A percentile compares a stretch with the other conserved stretches of the same genome.
phyloP scores from a whole-genome alignment of 2,797 vertebrate genomes.

The Loris lydekkerianus region DNA sequence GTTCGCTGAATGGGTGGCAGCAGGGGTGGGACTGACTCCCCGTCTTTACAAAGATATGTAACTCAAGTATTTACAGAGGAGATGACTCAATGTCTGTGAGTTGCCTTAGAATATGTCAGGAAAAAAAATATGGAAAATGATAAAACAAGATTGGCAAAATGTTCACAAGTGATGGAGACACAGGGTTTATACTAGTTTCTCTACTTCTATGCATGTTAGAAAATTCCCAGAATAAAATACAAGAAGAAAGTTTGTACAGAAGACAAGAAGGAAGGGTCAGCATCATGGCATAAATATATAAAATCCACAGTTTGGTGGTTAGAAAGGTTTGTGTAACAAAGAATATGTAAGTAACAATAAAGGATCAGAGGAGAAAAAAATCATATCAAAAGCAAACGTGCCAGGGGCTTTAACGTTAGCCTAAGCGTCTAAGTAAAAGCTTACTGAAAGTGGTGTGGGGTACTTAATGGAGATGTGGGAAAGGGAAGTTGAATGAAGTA shows the following conservation, averaged over 20 bases:
- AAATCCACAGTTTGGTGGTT: not conserved
- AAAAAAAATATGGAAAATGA: not conserved
- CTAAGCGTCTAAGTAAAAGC: not conserved
- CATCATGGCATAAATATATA: not conserved
- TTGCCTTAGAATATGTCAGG: not conserved
- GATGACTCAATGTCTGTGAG: not conserved
- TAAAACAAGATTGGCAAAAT: constrained; percentile 3
- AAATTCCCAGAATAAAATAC: not conserved
- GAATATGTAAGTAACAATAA: not conserved
- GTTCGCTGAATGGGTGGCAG: not conserved
- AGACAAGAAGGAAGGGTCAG: not conserved
- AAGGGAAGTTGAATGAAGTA: not conserved
- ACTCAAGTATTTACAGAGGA: not conserved
- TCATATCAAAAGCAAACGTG: not conserved
- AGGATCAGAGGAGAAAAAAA: not conserved
- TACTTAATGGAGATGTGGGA: not conserved
- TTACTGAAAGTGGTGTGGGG: not conserved
- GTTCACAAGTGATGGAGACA: not conserved
- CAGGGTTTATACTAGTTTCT: not conserved
- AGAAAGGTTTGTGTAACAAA: not conserved
- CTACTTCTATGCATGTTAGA: not conserved
- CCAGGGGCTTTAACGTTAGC: not conserved
- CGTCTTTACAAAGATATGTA: not conserved
- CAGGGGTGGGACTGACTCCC: not conserved
- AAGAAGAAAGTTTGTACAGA: not conserved